A percentile compares a stretch with the other conserved stretches of the same genome.
phyloP scores from a whole-genome alignment of 1,140 invertebrate genomes.

The Leptinotarsa defecta region DNA sequence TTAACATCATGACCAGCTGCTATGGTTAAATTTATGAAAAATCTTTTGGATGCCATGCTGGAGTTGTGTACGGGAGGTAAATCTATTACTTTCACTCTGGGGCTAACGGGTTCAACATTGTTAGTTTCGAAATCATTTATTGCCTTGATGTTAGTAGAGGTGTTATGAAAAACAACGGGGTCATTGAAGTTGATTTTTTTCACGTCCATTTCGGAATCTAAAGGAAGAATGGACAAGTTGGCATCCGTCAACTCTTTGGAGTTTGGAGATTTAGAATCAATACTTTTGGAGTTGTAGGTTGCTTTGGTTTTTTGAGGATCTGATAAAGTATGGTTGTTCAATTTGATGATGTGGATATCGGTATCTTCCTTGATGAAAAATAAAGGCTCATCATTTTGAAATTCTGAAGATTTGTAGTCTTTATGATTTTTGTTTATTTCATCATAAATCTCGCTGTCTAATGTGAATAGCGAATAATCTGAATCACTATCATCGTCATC shows the following conservation, averaged over 20 bases:
- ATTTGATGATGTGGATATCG: slow-evolving; percentile 58
- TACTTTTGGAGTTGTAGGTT: slow-evolving; percentile 48
- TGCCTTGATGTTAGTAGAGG: slow-evolving; percentile 31
- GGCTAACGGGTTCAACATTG: slow-evolving; percentile 20
- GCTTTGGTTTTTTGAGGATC: slow-evolving; percentile 53
- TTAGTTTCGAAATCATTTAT: slow-evolving; percentile 31
- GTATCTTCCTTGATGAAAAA: slow-evolving; percentile 56
- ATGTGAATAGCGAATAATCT: slow-evolving; percentile 19
- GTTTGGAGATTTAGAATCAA: slow-evolving; percentile 38
- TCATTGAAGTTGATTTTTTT: slow-evolving; percentile 40
- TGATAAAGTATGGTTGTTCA: slow-evolving; percentile 51
- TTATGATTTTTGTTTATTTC: slow-evolving; percentile 16
- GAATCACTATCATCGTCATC: slow-evolving; percentile 17
- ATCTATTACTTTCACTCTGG: slow-evolving; percentile 49
- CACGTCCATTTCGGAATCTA: slow-evolving; percentile 2
- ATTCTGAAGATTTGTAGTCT: slow-evolving; percentile 40
- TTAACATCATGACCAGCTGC: slow-evolving; percentile 65
- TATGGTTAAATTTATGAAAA: slow-evolving; percentile 77
- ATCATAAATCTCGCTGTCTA: slow-evolving; percentile 21
- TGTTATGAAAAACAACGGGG: slow-evolving; percentile 29
- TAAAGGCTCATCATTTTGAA: slow-evolving; percentile 58
- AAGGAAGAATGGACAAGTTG: slow-evolving; percentile 35
- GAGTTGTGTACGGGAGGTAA: slow-evolving; percentile 39
- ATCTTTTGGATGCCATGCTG: slow-evolving; percentile 57
- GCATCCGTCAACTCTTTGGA: slow-evolving; percentile 50